Conservation (phyloP, 2,113 vertebrate species). For the Suncus etruscus region DNA sequence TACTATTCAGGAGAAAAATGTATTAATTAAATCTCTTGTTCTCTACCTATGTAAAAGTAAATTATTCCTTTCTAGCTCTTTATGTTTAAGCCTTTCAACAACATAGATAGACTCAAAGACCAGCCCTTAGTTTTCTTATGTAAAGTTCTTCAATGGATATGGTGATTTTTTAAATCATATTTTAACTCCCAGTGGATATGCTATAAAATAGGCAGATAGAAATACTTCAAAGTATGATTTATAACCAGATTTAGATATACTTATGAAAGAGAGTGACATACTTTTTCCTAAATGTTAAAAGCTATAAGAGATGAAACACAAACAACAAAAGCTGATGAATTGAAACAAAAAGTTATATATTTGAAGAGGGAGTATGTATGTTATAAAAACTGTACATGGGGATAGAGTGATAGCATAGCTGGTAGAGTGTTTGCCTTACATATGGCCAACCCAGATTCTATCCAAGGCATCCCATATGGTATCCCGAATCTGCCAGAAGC, state of each 20-base stretch:
- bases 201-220: constrained; percentile 3
- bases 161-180: neutral
- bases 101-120: neutral
- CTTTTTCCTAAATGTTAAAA: neutral
- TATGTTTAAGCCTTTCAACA: neutral
- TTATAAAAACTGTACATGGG: too few relatives aligned
- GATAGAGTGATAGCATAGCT: too few relatives aligned
- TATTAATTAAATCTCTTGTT: constrained; percentile 33
- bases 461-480: too few relatives aligned
- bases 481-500: too few relatives aligned
- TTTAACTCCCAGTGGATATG: neutral
- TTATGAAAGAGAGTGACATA: neutral
- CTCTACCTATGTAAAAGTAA: neutral
- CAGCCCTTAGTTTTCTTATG: neutral
- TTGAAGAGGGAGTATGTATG: neutral
- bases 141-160: neutral
- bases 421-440: too few relatives aligned
- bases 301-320: neutral
- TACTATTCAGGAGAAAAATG: constrained; percentile 23
- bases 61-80: neutral
- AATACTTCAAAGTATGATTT: neutral
- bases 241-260: neutral
- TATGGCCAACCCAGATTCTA: too few relatives aligned
- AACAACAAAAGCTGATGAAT: neutral
- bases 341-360: too few relatives aligned